Conservation (phyloP, 2,888 invertebrate genomes). For the Idaea biselata region DNA sequence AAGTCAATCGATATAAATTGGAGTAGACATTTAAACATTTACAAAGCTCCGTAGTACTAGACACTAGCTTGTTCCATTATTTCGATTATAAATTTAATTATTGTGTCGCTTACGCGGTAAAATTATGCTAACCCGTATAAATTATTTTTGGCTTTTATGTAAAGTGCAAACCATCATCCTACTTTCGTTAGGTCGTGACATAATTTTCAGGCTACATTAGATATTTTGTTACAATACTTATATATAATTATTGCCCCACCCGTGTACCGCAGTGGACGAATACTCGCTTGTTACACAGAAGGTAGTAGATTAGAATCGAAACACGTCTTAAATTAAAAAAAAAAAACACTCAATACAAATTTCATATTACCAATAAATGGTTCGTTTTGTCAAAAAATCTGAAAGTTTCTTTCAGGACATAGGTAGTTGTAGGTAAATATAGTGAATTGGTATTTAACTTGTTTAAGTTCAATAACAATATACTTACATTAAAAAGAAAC, state of each 20-base stretch:
- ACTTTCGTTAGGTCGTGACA: background rate
- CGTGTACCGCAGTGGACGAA: background rate
- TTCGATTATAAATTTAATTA: background rate
- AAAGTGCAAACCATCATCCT: background rate
- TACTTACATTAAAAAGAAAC: background rate
- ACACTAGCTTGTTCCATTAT: background rate
- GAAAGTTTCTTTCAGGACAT: background rate
- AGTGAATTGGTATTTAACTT: background rate
- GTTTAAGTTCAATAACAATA: slow-evolving; percentile 1
- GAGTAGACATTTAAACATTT: background rate
- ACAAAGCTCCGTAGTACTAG: background rate
- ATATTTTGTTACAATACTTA: background rate
- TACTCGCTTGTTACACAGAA: background rate
- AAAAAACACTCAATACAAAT: too few relatives aligned
- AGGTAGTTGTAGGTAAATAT: too few relatives aligned
- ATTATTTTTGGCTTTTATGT: background rate
- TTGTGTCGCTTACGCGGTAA: background rate
- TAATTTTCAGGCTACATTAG: background rate
- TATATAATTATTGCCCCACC: background rate
- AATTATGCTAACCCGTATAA: background rate
- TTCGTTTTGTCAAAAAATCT: background rate
- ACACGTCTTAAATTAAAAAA: background rate
- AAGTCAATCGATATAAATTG: background rate
- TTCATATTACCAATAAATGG: background rate
- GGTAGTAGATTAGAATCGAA: background rate